A percentile compares a stretch with the other conserved stretches of the same genome.
phyloP scores from a whole-genome alignment of 2,113 vertebrate genomes.

The Ancistrus triradiatus region DNA sequence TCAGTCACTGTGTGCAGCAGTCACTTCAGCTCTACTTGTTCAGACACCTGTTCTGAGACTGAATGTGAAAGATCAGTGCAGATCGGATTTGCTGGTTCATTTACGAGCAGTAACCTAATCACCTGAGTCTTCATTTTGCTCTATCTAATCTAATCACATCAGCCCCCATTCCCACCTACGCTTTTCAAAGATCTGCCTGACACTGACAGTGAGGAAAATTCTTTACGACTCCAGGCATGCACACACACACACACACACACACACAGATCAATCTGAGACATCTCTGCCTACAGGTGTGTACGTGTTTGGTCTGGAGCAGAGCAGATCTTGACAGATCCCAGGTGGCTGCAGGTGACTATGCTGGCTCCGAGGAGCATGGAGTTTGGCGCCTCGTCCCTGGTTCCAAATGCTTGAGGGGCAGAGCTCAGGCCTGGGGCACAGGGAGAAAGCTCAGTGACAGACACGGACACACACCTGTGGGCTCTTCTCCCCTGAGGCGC shows the following conservation, averaged over 20 bases:
- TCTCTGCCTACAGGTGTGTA: constrained; percentile 8
- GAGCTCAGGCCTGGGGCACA: constrained; percentile 34
- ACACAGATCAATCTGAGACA: constrained; percentile 11
- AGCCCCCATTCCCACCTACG: background rate
- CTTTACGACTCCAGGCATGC: constrained; percentile 5
- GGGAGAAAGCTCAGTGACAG: constrained; percentile 35
- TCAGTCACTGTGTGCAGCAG: background rate
- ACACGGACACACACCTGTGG: constrained; percentile 37
- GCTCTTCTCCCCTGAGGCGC: constrained; percentile 23
- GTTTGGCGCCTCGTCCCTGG: constrained; percentile 9
- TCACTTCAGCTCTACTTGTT: background rate
- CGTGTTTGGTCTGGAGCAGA: constrained; percentile 16
- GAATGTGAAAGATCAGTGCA: constrained; percentile 26
- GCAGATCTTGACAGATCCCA: constrained; percentile 40
- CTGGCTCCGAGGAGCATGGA: constrained; percentile 8
- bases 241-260: background rate
- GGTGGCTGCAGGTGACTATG: constrained; percentile 36
- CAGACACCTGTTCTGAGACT: constrained; percentile 13
- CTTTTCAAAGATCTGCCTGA: constrained; percentile 8
- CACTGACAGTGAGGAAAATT: constrained; percentile 21
- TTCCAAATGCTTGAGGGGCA: constrained; percentile 32
- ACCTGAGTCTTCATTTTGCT: constrained; percentile 17
- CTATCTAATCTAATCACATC: constrained; percentile 30
- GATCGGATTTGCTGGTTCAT: constrained; percentile 33
- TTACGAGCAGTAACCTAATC: constrained; percentile 38